A percentile compares a stretch with the other conserved stretches of the same genome.
phyloP scores from a whole-genome alignment of 2,888 invertebrate genomes.

The Pegoplata infirma region DNA sequence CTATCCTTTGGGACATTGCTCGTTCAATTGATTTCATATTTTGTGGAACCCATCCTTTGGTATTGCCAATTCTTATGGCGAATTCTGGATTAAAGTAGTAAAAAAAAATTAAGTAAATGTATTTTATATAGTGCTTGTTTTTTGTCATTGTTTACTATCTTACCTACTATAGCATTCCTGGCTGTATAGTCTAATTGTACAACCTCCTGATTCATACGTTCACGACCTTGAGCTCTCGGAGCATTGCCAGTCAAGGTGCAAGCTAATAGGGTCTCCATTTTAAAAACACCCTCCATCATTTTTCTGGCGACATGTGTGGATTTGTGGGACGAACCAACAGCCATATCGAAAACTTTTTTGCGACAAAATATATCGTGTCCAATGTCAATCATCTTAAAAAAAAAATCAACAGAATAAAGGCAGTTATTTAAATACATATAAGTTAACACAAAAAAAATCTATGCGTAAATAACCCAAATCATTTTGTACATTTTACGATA shows the following conservation, averaged over 20 bases:
- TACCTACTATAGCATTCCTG: background rate
- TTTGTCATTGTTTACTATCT: background rate
- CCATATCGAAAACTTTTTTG: background rate
- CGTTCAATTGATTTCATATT: background rate
- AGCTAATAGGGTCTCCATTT: background rate
- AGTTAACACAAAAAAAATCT: too few species aligned
- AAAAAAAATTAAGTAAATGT: background rate
- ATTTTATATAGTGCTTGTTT: background rate
- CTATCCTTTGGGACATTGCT: background rate
- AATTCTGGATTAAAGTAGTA: too few species aligned
- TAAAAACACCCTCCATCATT: background rate
- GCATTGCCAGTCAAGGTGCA: background rate
- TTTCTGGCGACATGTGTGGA: background rate
- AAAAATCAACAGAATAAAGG: too few species aligned
- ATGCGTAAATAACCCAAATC: too few species aligned
- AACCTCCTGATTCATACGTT: background rate
- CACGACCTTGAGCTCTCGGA: background rate
- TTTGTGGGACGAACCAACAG: background rate
- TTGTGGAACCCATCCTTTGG: background rate
- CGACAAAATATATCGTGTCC: background rate
- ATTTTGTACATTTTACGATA: too few species aligned
- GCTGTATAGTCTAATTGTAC: background rate
- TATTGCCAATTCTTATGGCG: background rate
- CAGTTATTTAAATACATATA: too few species aligned
- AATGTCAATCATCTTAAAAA: background rate